These are phyloP conservation scores for honey bee (Apis mellifera) DNA, from an alignment of 1,140 invertebrate species.

Conservation along the genomic window Amel_HAv3.1 CM009940.2:9268001-9268500, in stretches of 20 bases:
- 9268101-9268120: background rate
- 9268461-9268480: too few species aligned
- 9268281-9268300: background rate
- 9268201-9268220: background rate
- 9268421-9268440: background rate
- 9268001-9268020: constrained; percentile 28
- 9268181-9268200: too few species aligned
- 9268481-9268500: background rate
- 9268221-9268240: background rate
- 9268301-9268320: background rate
- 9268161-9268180: too few species aligned
- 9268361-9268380: background rate
- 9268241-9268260: background rate
- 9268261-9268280: background rate
- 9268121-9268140: background rate
- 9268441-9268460: too few species aligned
- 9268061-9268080: background rate
- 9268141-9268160: too few species aligned
- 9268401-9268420: background rate
- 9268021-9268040: constrained; percentile 62
- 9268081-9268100: background rate
- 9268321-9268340: background rate
- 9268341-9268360: background rate
- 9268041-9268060: constrained; percentile 41
- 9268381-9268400: background rate